Base-by-base conservation (phyloP, 2,888 invertebrate genomes). In the Drosophila hamatofila region DNA sequence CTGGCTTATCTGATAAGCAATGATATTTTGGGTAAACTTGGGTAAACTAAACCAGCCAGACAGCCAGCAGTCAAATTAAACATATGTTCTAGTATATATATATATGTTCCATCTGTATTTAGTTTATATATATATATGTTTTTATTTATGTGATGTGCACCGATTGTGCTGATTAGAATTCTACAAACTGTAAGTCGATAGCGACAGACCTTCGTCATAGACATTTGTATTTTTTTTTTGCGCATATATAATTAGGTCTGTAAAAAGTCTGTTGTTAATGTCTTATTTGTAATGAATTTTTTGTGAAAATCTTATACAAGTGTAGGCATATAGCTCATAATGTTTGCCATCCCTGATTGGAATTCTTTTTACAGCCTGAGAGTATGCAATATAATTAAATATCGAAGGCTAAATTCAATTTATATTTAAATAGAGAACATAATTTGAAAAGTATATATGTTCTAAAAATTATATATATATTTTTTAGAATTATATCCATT, bases 131-230 rank as follows among this genome's bases (percentile, higher is more conserved):
- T 27, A 59, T 35, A 12, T 23, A 11, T 49, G 35, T 59, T n/a
- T 58, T 39, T 54, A 12, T 54, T 21, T 51, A 51, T 51, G 12
- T 42, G 42, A 23, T 35, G 37, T 54, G 21, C 6, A 49, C 25
- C 25, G 39, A n/a, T n/a, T 48, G 55, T 51, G 49, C 60, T 81
- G 78, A 81, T 78, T 82, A 80, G 52, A 70, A 54, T 54, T 59
- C 27, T 49, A 74, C 44, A 37, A 63, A 55, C 37, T 54, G 65
- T 52, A 42, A 67, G 58, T 78, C 57, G 68, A 78, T 78, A 78
- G 56, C 48, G 39, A 2, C 37, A 56, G 33, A 42, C 35, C 41
- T 37, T 35, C 57, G 60, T 16, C 11, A 16, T 25, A 27, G 27
- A 27, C 37, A 21, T 30, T 18, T 27, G 37, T 51, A 30, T n/a